Evolutionary conservation across 2,888 invertebrate species (phyloP), one percentile per base, ranked within the genome.

Genomic region (Microctonus hyperodae): DNA sequence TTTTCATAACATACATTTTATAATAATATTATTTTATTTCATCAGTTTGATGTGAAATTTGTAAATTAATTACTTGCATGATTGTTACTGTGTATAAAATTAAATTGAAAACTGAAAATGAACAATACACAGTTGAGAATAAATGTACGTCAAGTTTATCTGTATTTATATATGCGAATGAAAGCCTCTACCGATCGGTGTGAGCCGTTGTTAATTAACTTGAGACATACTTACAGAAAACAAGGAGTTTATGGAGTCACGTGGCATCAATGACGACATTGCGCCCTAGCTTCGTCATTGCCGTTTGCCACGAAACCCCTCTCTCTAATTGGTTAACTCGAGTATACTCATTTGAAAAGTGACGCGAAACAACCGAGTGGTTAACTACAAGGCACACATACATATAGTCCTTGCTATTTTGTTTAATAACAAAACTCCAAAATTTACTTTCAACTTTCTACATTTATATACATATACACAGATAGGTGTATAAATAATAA

Each of bases 291-390:
- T 11, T 22, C 37, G 67, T 70, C 69, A 69, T 69, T 68, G 69
- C 60, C 59, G 70, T 67, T 70, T 69, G 65, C 68, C 70, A 68
- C 67, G 65, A 70, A 70, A 64, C 59, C 68, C 51, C 51, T 44
- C 60, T 65, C 68, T 65, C 62, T 72, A 72, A 72, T 72, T 72
- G 70, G 72, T 67, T 71, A 70, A 71, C 69, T 70, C 69, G 60
- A 70, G 65, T 66, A 66, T 67, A 55, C 57, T 55, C 63, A 69
- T 70, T 72, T 69, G 64, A 69, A 72, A 65, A 65, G 69, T 68
- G 63, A 68, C 65, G 67, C n/a, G 62, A 65, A 69, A 66, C 61
- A 68, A 68, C 66, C 40, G 56, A 61, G 55, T 56, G 44, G 63
- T 70, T 70, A 72, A 72, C 63, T 65, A 70, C 69, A 70, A 61